Evolutionary conservation across 2,113 vertebrate genomes (phyloP).

Genomic region (Chloropsis hardwickii): DNA sequence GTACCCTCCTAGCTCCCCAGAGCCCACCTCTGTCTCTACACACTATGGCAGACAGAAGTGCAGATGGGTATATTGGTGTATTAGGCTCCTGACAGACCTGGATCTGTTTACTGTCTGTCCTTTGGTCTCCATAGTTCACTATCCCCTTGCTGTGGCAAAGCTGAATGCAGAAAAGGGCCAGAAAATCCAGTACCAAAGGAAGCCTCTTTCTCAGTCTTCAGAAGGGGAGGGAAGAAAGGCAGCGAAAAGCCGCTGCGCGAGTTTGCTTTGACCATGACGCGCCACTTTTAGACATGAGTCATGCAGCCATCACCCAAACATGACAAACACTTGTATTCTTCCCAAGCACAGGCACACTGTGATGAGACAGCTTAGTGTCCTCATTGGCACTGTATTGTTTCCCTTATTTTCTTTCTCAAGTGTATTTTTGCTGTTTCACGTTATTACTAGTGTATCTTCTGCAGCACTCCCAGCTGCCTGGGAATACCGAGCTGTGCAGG

Average conservation of each 20-base stretch:
- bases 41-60: background rate
- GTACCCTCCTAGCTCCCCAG: background rate
- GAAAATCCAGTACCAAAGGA: background rate
- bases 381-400: background rate
- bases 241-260: background rate
- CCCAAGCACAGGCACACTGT: background rate
- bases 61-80: background rate
- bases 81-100: background rate
- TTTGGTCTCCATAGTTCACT: background rate
- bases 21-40: background rate
- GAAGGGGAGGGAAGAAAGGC: background rate
- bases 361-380: background rate
- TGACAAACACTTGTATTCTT: background rate
- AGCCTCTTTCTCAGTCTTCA: background rate
- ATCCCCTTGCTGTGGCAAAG: background rate
- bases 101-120: background rate
- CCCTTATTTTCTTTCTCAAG: background rate
- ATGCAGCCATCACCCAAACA: slow-evolving; percentile 32
- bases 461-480: rapidly evolving
- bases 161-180: background rate
- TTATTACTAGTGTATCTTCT: background rate
- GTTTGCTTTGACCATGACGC: background rate
- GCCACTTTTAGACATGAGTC: background rate
- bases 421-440: background rate
- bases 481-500: rapidly evolving